A percentile compares a stretch with the other conserved stretches of the same genome.
phyloP scores from a whole-genome alignment of 2,113 vertebrate species.

The Colinus virginianus region DNA sequence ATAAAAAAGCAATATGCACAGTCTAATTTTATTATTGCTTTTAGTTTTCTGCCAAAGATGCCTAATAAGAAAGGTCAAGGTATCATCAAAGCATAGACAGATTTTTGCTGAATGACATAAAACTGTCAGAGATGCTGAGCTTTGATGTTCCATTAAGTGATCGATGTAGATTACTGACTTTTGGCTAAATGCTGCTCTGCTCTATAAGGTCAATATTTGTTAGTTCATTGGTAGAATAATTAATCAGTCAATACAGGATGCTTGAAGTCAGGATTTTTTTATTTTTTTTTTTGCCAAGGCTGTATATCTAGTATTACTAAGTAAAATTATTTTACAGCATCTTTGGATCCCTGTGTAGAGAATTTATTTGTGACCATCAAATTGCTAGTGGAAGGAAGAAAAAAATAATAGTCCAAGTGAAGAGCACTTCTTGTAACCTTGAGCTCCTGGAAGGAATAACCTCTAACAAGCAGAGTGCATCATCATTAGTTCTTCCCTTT shows the following conservation, averaged over 20 bases:
- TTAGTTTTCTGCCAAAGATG: constrained; percentile 72
- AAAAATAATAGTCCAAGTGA: constrained; percentile 18
- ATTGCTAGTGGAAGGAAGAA: constrained; percentile 28
- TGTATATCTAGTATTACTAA: constrained; percentile 65
- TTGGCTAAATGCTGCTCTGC: constrained; percentile 87
- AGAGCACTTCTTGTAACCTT: constrained; percentile 75
- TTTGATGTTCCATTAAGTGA: constrained; percentile 98
- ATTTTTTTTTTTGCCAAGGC: constrained; percentile 50
- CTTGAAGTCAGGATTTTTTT: constrained; percentile 72
- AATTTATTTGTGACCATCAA: constrained; percentile 66
- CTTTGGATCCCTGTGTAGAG: constrained; percentile 62
- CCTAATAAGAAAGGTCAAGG: constrained; percentile 85
- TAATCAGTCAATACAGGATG: constrained; percentile 94
- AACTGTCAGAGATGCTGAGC: constrained; percentile 87
- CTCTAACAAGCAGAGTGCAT: constrained; percentile 82
- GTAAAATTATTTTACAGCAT: constrained; percentile 72
- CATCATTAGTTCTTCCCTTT: constrained; percentile 82
- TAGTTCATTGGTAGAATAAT: constrained; percentile 97
- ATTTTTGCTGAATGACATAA: constrained; percentile 92
- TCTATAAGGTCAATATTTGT: constrained; percentile 94
- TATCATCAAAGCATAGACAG: constrained; percentile 86
- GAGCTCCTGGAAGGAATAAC: constrained; percentile 78
- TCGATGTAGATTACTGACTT: constrained; percentile 90
- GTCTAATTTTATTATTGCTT: constrained; percentile 78
- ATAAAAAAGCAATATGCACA: constrained; percentile 63